Evolutionary conservation across 2,888 invertebrate species (phyloP).

Genomic region (Catocala sponsa): DNA sequence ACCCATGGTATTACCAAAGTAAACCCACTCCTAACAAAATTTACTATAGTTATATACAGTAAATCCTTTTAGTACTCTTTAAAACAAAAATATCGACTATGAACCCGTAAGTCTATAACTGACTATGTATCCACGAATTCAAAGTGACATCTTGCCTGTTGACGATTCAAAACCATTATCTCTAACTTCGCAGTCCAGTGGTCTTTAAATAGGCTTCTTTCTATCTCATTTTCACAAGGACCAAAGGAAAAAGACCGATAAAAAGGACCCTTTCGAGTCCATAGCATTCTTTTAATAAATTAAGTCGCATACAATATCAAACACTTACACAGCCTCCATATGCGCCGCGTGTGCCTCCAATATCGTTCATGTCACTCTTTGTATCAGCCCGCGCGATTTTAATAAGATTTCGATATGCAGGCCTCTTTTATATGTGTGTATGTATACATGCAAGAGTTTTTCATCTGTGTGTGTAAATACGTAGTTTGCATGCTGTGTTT

Average conservation of each 20-base stretch:
- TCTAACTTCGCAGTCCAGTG: too few species aligned
- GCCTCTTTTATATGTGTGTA: background rate
- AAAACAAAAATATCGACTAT: too few species aligned
- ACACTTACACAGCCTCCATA: background rate
- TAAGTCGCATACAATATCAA: slow-evolving; percentile 11
- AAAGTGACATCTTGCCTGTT: too few species aligned
- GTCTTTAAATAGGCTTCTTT: background rate
- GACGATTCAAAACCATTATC: too few species aligned
- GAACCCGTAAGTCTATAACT: too few species aligned
- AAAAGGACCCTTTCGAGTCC: background rate
- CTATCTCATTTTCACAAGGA: background rate
- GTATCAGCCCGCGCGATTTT: slow-evolving; percentile 9
- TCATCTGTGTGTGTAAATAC: too few species aligned
- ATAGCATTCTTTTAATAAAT: slow-evolving; percentile 5
- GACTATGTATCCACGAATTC: too few species aligned
- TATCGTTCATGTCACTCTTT: slow-evolving; percentile 13
- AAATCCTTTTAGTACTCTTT: too few species aligned
- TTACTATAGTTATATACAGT: too few species aligned
- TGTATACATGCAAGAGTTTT: background rate
- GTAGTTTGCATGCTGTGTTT: too few species aligned
- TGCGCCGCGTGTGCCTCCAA: slow-evolving; percentile 15
- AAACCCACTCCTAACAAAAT: too few species aligned
- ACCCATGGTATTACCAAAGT: too few species aligned
- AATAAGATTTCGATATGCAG: slow-evolving; percentile 15
- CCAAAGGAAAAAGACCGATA: background rate